A percentile compares a stretch with the other conserved stretches of the same genome.
phyloP scores from a whole-genome alignment of 2,113 vertebrate genomes.

The Bolborhynchus lineola region DNA sequence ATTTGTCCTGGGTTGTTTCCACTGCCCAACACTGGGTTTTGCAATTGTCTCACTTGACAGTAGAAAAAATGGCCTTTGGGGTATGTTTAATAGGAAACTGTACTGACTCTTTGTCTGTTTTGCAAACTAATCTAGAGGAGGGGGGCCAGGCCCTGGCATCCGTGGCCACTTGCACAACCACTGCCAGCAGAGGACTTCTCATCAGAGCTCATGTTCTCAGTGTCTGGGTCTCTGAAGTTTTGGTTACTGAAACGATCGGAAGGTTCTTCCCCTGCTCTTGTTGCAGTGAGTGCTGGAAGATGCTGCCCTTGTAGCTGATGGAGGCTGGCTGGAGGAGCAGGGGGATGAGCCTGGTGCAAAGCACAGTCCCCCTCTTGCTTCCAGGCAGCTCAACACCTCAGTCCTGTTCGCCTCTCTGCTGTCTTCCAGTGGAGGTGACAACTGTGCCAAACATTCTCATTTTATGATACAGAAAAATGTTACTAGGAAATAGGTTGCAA shows the following conservation, averaged over 20 bases:
- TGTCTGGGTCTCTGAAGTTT: neutral
- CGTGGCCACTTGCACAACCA: slow-evolving; percentile 28
- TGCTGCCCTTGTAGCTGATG: neutral
- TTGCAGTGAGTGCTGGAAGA: neutral
- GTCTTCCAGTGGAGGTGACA: neutral
- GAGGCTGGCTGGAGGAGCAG: neutral
- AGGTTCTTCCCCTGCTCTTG: neutral
- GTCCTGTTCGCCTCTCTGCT: neutral
- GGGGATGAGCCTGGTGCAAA: neutral
- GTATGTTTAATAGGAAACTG: slow-evolving; percentile 12
- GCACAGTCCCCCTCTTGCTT: neutral
- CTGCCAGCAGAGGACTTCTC: slow-evolving; percentile 26
- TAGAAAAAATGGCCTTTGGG: slow-evolving; percentile 12
- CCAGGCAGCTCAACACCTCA: neutral
- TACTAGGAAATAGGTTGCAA: slow-evolving; percentile 45
- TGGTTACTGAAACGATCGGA: neutral
- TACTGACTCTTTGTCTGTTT: slow-evolving; percentile 36
- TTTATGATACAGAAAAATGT: slow-evolving; percentile 15
- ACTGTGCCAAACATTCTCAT: slow-evolving; percentile 66
- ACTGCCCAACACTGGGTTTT: slow-evolving; percentile 27
- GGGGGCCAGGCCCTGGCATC: slow-evolving; percentile 28
- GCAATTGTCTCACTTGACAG: slow-evolving; percentile 19
- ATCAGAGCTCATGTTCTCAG: neutral
- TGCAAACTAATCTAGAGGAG: slow-evolving; percentile 41
- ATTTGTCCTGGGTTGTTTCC: slow-evolving; percentile 48